These are phyloP conservation scores for Cavia porcellus DNA, from an alignment of 2,113 vertebrate genomes.

Conservation along the genomic window DNA sequence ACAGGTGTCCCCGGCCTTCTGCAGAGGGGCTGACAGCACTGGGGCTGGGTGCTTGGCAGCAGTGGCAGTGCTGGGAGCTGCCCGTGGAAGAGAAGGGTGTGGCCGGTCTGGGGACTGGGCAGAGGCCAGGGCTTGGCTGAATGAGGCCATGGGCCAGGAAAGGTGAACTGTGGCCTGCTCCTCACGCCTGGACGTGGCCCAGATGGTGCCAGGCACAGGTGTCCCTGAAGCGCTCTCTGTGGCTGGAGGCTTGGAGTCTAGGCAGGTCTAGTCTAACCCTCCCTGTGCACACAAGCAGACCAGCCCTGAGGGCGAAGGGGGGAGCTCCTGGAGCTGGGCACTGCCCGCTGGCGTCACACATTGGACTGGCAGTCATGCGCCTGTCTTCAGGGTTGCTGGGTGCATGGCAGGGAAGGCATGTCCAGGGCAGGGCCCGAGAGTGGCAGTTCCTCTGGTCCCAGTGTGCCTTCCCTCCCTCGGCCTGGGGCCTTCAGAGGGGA, in stretches of 20 bases:
- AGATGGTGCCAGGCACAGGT: not conserved
- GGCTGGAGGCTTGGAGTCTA: not conserved
- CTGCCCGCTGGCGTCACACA: not conserved
- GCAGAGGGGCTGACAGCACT: not conserved
- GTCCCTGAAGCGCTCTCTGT: not conserved
- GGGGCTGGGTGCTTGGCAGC: not conserved
- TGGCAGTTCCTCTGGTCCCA: not conserved
- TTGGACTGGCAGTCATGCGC: fast-evolving
- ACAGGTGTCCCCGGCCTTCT: no score
- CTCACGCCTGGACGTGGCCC: not conserved
- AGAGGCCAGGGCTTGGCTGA: not conserved
- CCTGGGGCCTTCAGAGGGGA: fast-evolving
- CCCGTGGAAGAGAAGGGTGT: not conserved
- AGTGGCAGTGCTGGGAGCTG: not conserved
- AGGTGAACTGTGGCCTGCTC: not conserved
- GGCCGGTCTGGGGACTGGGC: not conserved
- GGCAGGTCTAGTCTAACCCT: not conserved
- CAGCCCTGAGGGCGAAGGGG: not conserved
- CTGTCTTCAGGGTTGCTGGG: not conserved
- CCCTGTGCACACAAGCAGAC: not conserved
- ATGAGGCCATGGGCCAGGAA: fast-evolving
- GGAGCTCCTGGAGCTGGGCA: no score
- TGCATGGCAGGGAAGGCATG: fast-evolving
- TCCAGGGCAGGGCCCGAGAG: not conserved
- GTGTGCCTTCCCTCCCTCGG: not conserved